These are phyloP conservation scores for Monodelphis domestica DNA, from an alignment of 2,797 vertebrate species.

Conservation along the genomic window DNA sequence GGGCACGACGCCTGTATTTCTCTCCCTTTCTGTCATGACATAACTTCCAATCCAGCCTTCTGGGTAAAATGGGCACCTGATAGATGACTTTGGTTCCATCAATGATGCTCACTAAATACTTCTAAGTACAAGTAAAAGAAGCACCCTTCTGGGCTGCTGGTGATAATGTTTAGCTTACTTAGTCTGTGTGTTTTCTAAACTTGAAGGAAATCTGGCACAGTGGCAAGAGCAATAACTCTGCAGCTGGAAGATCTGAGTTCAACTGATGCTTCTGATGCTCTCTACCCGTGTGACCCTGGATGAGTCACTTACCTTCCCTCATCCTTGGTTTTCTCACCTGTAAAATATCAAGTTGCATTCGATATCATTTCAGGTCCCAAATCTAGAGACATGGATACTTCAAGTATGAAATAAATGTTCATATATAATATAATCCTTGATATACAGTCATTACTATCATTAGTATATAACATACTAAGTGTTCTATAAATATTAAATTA, in stretches of 20 bases:
- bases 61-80: background rate
- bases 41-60: background rate
- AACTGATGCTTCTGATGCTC: background rate
- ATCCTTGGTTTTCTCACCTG: no score
- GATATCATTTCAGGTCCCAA: no score
- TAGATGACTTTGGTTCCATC: no score
- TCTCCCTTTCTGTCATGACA: background rate
- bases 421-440: no score
- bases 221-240: background rate
- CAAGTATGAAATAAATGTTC: no score
- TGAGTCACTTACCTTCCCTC: no score
- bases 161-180: background rate
- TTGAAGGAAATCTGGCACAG: background rate
- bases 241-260: background rate
- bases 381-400: no score
- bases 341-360: no score
- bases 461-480: no score
- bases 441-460: no score
- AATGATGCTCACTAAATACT: background rate
- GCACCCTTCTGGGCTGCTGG: background rate
- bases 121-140: background rate
- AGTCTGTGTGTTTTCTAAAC: background rate
- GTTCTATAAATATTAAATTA: no score
- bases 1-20: background rate
- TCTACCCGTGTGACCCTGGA: no score